phyloP scores from a whole-genome alignment of 1,140 invertebrate genomes.

The Cydia strobilella region DNA sequence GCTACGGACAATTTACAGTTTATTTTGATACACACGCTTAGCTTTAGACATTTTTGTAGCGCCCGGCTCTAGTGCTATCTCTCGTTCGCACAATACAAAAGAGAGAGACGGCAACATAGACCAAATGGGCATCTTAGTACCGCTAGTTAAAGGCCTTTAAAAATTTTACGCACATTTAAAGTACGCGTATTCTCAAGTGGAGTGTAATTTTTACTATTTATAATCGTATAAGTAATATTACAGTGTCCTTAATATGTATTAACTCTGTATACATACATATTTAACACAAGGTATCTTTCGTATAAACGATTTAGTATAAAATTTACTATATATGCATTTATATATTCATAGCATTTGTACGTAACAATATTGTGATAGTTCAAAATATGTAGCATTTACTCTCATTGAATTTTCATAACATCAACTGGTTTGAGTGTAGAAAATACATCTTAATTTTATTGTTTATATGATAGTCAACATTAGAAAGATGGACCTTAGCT shows the following conservation, averaged over 20 bases:
- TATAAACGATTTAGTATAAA: constrained; percentile 41
- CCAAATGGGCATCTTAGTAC: constrained; percentile 39
- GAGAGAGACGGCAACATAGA: constrained; percentile 35
- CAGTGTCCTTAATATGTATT: constrained; percentile 43
- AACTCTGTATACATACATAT: constrained; percentile 38
- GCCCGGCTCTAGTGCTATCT: constrained; percentile 36
- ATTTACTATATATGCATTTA: constrained; percentile 40
- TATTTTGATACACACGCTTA: constrained; percentile 60
- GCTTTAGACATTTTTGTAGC: constrained; percentile 50
- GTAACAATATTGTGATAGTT: constrained; percentile 52
- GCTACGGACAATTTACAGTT: constrained; percentile 64
- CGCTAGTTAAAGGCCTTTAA: constrained; percentile 50
- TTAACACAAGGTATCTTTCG: constrained; percentile 33
- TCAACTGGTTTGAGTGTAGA: constrained; percentile 9
- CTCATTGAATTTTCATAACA: neutral
- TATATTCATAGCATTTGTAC: constrained; percentile 46
- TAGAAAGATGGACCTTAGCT: neutral
- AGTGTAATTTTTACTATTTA: constrained; percentile 39
- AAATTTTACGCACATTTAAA: constrained; percentile 44
- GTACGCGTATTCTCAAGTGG: constrained; percentile 38
- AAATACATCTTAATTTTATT: constrained; percentile 20
- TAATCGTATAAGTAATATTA: constrained; percentile 43
- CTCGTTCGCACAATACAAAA: constrained; percentile 27
- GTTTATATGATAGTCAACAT: neutral
- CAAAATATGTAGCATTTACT: constrained; percentile 40